Evolutionary conservation across 2,113 vertebrate genomes (phyloP).

Genomic region (rat (Rattus norvegicus)): DNA sequence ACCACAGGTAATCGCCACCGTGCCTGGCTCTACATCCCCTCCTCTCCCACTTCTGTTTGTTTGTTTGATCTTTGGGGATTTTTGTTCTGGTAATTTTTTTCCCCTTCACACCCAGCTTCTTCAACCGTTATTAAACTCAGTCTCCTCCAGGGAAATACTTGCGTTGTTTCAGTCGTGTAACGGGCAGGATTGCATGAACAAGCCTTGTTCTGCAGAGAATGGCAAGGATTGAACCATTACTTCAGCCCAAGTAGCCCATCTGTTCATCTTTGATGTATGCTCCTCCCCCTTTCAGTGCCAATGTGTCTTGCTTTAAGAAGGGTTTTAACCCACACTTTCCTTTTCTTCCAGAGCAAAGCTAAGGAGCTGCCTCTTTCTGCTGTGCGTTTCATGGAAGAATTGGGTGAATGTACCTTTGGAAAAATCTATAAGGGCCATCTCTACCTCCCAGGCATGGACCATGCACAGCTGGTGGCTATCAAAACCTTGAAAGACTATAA

Average conservation of each 20-base stretch:
- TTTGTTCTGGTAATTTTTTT: background rate
- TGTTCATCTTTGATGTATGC: background rate
- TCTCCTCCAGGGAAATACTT: background rate
- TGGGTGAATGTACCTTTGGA: conserved; percentile 94
- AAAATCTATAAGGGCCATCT: conserved; percentile 99
- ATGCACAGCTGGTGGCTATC: conserved; percentile 96
- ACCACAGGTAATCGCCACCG: background rate
- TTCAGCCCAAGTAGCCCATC: background rate
- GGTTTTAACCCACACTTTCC: background rate
- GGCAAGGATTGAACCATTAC: background rate
- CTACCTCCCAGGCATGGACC: conserved; percentile 98
- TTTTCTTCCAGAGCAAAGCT: conserved; percentile 91
- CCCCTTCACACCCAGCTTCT: background rate
- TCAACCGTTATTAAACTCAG: background rate
- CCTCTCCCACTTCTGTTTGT: background rate
- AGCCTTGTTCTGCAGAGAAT: conserved; percentile 20
- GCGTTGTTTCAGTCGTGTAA: background rate
- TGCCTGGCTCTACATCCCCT: background rate
- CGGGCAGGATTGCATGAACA: background rate
- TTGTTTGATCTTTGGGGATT: background rate
- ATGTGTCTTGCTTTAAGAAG: background rate
- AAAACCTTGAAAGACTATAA: conserved; percentile 97
- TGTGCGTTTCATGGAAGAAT: conserved; percentile 98
- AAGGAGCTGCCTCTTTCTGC: conserved; percentile 98
- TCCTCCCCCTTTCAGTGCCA: background rate